These are phyloP conservation scores for Aproaerema taeniolella DNA, from an alignment of 2,888 invertebrate species.

Conservation along the genomic window DNA sequence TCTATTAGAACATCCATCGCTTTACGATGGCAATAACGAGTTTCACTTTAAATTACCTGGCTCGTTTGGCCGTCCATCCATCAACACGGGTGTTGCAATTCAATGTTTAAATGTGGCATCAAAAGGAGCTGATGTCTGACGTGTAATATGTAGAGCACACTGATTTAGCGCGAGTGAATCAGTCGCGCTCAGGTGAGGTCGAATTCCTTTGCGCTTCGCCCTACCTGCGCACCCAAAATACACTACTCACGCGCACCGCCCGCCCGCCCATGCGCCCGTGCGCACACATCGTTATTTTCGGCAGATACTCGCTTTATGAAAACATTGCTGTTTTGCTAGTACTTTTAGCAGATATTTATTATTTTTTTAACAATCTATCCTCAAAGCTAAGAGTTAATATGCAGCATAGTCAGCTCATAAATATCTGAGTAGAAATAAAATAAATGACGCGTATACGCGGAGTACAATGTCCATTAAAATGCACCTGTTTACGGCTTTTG, in stretches of 20 bases:
- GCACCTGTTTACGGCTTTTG: not conserved
- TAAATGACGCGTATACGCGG: not conserved
- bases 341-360: constrained; percentile 30
- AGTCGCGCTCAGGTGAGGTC: constrained; percentile 72
- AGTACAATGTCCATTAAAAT: no score
- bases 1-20: constrained; percentile 12
- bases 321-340: constrained; percentile 35
- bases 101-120: constrained; percentile 33
- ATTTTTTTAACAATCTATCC: no score
- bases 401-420: no score
- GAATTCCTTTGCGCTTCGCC: constrained; percentile 63
- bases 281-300: constrained; percentile 47
- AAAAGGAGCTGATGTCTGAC: constrained; percentile 46
- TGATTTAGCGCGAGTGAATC: constrained; percentile 71
- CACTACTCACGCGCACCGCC: constrained; percentile 46
- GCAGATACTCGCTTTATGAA: constrained; percentile 35
- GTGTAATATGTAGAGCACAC: constrained; percentile 54
- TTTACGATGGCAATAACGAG: not conserved
- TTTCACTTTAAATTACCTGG: not conserved
- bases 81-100: constrained; percentile 21
- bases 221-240: constrained; percentile 74
- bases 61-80: constrained; percentile 9
- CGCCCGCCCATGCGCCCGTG: constrained; percentile 27
- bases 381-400: no score
- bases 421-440: not conserved